Conservation (phyloP, 2,888 invertebrate species). For the Agrochola macilenta region DNA sequence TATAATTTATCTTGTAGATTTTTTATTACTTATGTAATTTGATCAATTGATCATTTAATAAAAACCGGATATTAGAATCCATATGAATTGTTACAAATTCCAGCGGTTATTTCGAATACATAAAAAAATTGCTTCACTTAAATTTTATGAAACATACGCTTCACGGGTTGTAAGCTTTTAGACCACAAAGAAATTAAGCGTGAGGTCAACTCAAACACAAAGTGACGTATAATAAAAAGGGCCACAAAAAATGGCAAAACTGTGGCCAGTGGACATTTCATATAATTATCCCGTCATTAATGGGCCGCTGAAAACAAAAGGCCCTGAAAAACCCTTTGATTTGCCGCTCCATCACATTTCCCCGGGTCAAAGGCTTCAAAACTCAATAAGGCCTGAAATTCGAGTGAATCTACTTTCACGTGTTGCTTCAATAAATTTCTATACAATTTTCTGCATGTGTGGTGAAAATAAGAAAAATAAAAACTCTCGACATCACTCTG, state of each 20-base stretch:
- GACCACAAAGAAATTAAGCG: conserved; percentile 37
- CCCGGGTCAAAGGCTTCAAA: conserved; percentile 83
- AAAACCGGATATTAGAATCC: not conserved
- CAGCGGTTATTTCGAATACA: too few relatives aligned
- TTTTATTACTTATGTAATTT: not conserved
- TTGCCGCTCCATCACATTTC: conserved; percentile 88
- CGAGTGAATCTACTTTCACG: conserved; percentile 72
- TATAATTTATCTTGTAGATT: not conserved
- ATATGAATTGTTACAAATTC: not conserved
- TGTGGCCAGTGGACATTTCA: conserved; percentile 75
- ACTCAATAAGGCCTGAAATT: conserved; percentile 86
- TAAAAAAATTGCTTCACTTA: not conserved
- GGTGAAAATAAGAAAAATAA: conserved; percentile 47
- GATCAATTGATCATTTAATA: too few relatives aligned
- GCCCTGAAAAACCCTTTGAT: conserved; percentile 87
- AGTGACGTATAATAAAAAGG: conserved; percentile 53
- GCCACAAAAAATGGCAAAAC: conserved; percentile 59
- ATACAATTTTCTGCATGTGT: conserved; percentile 60
- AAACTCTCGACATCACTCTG: not conserved
- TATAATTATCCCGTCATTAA: conserved; percentile 82
- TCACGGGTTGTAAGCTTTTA: conserved; percentile 12
- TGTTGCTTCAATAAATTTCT: conserved; percentile 68
- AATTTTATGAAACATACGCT: conserved; percentile 11
- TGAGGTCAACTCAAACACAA: conserved; percentile 50
- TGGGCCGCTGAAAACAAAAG: conserved; percentile 81